These are phyloP conservation scores for Chrysaora quinquecirrha DNA, from an alignment of 30 jellyfish, hydroid and myxozoan genomes.

Conservation along the genomic window DNA sequence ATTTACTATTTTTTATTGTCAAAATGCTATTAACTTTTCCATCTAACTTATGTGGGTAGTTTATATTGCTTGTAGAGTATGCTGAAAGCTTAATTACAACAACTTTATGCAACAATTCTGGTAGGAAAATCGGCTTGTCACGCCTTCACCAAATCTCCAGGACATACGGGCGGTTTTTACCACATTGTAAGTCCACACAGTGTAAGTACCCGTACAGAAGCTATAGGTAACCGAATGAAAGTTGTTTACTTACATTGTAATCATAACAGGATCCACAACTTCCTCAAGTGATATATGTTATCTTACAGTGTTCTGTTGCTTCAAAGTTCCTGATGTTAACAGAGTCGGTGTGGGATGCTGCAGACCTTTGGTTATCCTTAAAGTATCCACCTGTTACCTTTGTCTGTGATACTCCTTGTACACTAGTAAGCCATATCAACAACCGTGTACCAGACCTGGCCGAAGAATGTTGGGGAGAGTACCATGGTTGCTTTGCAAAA, in stretches of 20 bases:
- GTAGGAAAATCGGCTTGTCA: constrained; percentile 32
- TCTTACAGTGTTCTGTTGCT: no score
- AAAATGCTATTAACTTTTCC: no score
- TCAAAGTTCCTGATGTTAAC: no score
- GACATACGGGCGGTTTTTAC: constrained; percentile 22
- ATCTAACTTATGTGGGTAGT: no score
- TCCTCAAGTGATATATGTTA: no score
- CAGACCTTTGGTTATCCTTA: neutral
- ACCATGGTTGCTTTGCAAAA: no score
- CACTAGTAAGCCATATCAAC: neutral
- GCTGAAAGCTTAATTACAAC: neutral
- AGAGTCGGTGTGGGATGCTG: neutral
- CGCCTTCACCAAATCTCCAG: constrained; percentile 5
- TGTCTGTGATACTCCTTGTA: constrained; percentile 27
- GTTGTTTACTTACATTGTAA: no score
- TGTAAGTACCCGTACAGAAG: constrained; percentile 9
- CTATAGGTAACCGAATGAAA: no score
- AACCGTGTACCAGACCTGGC: neutral
- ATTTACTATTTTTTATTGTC: no score
- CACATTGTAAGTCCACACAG: constrained; percentile 28
- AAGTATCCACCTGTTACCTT: neutral
- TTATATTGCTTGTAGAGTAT: constrained; percentile 16
- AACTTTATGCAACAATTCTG: constrained; percentile 26
- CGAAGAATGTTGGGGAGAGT: neutral
- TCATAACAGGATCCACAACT: no score